Evolutionary conservation across 2,797 vertebrate species (phyloP).

Genomic region (Helicolenus hilgendorfi): DNA sequence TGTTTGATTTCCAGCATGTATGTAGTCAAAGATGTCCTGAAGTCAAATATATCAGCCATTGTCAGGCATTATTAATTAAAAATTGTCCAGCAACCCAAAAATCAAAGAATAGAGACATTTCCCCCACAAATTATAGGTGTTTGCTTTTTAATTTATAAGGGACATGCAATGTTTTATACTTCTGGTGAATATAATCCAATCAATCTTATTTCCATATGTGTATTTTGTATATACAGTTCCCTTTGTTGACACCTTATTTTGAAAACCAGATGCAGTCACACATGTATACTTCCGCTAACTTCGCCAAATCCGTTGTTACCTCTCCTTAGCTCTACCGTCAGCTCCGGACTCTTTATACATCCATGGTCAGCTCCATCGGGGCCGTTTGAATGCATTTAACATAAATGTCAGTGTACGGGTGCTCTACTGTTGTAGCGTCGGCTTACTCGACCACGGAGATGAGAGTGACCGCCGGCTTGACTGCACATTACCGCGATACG

Average conservation of each 20-base stretch:
- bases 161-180: neutral
- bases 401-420: neutral
- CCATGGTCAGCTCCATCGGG: too few species aligned
- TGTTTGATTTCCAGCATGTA: too few species aligned
- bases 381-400: neutral
- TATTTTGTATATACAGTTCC: too few species aligned
- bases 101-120: neutral
- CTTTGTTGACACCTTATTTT: too few species aligned
- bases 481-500: neutral
- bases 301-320: neutral
- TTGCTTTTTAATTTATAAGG: neutral
- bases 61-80: accelerated
- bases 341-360: neutral
- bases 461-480: neutral
- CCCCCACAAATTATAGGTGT: neutral
- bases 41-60: too few species aligned
- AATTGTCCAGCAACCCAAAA: neutral
- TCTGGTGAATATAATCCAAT: too few species aligned
- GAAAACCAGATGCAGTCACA: too few species aligned
- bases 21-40: too few species aligned
- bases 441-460: too few species aligned
- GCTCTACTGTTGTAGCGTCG: too few species aligned
- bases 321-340: neutral
- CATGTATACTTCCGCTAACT: too few species aligned
- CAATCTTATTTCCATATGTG: too few species aligned